Conservation (phyloP, 1,140 invertebrate species). For the Diprion similis region DNA sequence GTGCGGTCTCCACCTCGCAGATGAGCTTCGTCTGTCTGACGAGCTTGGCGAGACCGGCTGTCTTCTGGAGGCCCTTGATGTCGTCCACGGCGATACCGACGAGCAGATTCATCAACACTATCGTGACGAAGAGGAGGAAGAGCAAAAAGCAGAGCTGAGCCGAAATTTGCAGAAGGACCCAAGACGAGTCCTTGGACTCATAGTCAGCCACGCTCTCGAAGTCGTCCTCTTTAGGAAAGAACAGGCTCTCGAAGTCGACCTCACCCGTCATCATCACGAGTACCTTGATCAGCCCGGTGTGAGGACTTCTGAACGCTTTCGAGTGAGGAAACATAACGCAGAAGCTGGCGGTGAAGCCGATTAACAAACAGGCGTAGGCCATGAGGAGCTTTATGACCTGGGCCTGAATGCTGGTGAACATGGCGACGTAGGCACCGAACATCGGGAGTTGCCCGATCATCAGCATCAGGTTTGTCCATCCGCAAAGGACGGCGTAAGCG, state of each 20-base stretch:
- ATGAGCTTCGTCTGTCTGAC: conserved; percentile 81
- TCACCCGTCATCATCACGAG: conserved; percentile 92
- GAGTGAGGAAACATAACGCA: conserved; percentile 85
- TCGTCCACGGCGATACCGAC: conserved; percentile 83
- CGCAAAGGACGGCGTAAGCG: conserved; percentile 82
- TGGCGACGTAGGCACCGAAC: conserved; percentile 86
- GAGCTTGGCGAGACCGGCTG: conserved; percentile 75
- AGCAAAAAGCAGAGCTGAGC: conserved; percentile 77
- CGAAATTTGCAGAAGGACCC: conserved; percentile 71
- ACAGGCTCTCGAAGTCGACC: conserved; percentile 73
- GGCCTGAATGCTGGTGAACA: conserved; percentile 85
- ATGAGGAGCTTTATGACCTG: conserved; percentile 85
- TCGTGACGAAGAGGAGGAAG: conserved; percentile 79
- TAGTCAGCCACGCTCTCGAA: conserved; percentile 58
- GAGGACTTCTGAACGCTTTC: conserved; percentile 78
- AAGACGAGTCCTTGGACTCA: conserved; percentile 37
- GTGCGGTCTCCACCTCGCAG: conserved; percentile 74
- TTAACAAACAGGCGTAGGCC: conserved; percentile 82
- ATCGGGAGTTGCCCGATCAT: conserved; percentile 86
- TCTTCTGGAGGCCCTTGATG: conserved; percentile 80
- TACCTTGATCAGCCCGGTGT: conserved; percentile 81
- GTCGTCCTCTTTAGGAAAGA: conserved; percentile 66
- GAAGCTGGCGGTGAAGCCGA: conserved; percentile 87
- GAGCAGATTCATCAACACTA: conserved; percentile 82
- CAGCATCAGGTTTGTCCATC: conserved; percentile 87